Percentiles rank a stretch among this genome's conserved stretches.
These are phyloP conservation scores for Hyposoter didymator DNA, from an alignment of 2,888 invertebrate genomes.

Conservation along the genomic window DNA sequence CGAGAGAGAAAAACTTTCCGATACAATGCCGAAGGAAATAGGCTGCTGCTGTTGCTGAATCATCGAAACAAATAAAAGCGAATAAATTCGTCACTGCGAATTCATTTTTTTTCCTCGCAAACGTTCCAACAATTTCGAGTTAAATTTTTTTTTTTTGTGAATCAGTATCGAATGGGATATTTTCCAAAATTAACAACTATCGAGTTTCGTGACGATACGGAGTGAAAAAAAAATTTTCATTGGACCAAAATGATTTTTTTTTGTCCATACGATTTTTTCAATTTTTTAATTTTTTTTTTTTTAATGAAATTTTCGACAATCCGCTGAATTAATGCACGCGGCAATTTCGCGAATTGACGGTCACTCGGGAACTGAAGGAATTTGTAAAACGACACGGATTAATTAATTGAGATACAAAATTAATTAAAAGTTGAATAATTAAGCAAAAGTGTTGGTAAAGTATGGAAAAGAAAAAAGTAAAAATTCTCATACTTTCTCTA, in stretches of 20 bases:
- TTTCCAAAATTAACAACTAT: too few species aligned
- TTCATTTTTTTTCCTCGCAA: not conserved
- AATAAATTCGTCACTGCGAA: not conserved
- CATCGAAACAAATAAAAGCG: not conserved
- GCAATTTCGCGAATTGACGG: not conserved
- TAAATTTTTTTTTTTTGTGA: not conserved
- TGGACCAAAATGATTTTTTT: not conserved
- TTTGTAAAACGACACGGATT: conserved; percentile 23
- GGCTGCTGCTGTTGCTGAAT: not conserved
- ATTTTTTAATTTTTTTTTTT: too few species aligned
- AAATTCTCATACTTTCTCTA: conserved; percentile 71
- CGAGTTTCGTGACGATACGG: too few species aligned
- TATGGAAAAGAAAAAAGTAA: not conserved
- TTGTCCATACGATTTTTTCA: not conserved
- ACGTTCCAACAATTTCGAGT: not conserved
- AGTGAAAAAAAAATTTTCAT: too few species aligned
- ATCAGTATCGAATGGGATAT: not conserved
- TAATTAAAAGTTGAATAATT: conserved; percentile 23
- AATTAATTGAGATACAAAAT: conserved; percentile 32
- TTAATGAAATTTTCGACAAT: not conserved
- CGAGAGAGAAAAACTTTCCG: not conserved
- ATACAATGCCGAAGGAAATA: conserved; percentile 1
- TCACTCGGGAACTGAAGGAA: conserved; percentile 2
- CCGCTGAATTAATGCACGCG: not conserved
- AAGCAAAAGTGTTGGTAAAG: not conserved